Evolutionary conservation across 2,888 invertebrate species (phyloP).

Genomic region (Phania funesta): DNA sequence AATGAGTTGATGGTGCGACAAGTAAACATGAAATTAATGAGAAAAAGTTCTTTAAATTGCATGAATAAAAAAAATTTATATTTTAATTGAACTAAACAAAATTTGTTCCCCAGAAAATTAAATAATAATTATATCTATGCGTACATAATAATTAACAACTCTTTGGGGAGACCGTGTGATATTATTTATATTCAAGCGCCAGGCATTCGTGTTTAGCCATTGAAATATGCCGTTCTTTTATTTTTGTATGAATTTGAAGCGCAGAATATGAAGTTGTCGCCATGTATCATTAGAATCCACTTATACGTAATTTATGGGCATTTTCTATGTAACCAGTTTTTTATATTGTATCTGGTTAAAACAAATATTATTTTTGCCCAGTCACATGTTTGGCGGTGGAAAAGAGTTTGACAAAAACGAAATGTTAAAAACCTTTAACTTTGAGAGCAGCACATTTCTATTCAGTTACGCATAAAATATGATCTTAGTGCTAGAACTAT

Average conservation of each 20-base stretch:
- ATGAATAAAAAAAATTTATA: background rate
- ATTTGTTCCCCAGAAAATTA: constrained; percentile 14
- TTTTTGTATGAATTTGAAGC: background rate
- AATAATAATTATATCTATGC: background rate
- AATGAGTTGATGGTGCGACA: constrained; percentile 37
- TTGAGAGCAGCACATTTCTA: no score
- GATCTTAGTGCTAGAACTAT: no score
- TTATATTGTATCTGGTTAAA: constrained; percentile 11
- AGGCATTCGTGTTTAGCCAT: constrained; percentile 12
- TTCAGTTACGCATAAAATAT: no score
- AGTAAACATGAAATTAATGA: background rate
- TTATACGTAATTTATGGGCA: constrained; percentile 75
- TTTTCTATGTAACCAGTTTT: constrained; percentile 39
- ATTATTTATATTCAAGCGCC: constrained; percentile 11
- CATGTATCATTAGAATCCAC: constrained; percentile 75
- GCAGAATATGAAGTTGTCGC: constrained; percentile 26
- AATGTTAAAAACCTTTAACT: no score
- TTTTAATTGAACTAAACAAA: constrained; percentile 9
- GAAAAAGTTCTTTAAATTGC: constrained; percentile 16
- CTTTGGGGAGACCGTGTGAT: constrained; percentile 29
- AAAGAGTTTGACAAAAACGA: background rate
- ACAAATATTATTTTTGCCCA: constrained; percentile 14
- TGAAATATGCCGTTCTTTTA: constrained; percentile 16
- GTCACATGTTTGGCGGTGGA: background rate
- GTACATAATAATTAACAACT: constrained; percentile 41